Evolutionary conservation across 1,140 invertebrate species (phyloP), one percentile per base, ranked within the genome.

Genomic region (Maconellicoccus hirsutus): DNA sequence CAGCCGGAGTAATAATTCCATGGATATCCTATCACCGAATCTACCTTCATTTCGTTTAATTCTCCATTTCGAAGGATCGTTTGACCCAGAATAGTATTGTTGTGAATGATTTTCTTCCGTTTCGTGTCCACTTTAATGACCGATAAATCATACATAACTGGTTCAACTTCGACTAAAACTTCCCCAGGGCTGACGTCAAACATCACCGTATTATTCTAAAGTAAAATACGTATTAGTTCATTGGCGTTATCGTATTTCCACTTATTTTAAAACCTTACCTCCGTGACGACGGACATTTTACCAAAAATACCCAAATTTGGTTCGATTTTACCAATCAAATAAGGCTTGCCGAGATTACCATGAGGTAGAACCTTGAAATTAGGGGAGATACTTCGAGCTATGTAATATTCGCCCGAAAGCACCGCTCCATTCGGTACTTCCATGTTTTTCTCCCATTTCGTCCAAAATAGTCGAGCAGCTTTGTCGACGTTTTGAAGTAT

Each of bases 151-250:
- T 93, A 93, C 70, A 81, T 82, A 19, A 85, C 82, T 6, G 90
- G 89, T 78, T 92, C 89, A 0, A 85, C 86, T 79, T 92, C 90
- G 0, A 91, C 83, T 1, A 93, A 79, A 27, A 92, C 82, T 76
- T 93, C 87, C 0, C 90, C 90, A 10, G 73, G 3, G 22, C 25
- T 71, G 1, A 83, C 82, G 39, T 84, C 84, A 61, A 81, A 83
- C 70, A 82, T 80, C 61, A 76, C 72, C 73, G 85, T 79, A 42
- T 85, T 83, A 72, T 84, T 82, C 77, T 86, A 33, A 33, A 33
- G 12, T 6, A 33, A 33, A 33, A 33, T 12, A 33, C n/a, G n/a
- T n/a, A n/a, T n/a, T n/a, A n/a, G n/a, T n/a, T n/a, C n/a, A n/a
- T n/a, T n/a, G n/a, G n/a, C n/a, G n/a, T n/a, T n/a, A n/a, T n/a